phyloP scores from a whole-genome alignment of 2,888 invertebrate species.

The Rhagophthalmus giganteus region DNA sequence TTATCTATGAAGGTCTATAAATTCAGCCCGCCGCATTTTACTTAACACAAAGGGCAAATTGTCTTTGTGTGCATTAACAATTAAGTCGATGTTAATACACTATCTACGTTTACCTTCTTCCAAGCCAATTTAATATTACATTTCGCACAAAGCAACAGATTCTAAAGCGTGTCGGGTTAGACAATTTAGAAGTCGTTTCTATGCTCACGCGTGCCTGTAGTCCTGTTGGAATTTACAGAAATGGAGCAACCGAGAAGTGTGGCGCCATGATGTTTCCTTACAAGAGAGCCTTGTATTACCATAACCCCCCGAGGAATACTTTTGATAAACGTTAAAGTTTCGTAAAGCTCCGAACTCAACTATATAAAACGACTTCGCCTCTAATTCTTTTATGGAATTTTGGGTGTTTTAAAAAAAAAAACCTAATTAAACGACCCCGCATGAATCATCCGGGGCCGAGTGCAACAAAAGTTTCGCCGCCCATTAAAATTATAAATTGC shows the following conservation, averaged over 20 bases:
- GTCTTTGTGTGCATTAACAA: slow-evolving; percentile 12
- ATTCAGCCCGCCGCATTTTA: neutral
- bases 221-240: slow-evolving; percentile 26
- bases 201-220: slow-evolving; percentile 30
- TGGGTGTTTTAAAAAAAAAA: too few relatives aligned
- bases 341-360: slow-evolving; percentile 15
- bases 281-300: slow-evolving; percentile 32
- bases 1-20: too few relatives aligned
- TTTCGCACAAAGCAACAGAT: slow-evolving; percentile 19
- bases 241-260: slow-evolving; percentile 20
- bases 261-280: slow-evolving; percentile 32
- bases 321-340: slow-evolving; percentile 34
- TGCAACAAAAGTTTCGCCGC: too few relatives aligned
- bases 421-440: too few relatives aligned
- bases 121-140: slow-evolving; percentile 11
- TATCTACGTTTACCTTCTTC: slow-evolving; percentile 14
- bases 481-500: too few relatives aligned
- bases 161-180: slow-evolving; percentile 14
- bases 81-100: slow-evolving; percentile 11
- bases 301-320: slow-evolving; percentile 26
- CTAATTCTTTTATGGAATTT: too few relatives aligned
- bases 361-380: too few relatives aligned
- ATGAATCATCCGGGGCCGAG: too few relatives aligned
- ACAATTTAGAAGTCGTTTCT: slow-evolving; percentile 26
- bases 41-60: slow-evolving; percentile 2